Base-by-base conservation (phyloP, 2,113 vertebrate genomes). In the Halcyon senegalensis region DNA sequence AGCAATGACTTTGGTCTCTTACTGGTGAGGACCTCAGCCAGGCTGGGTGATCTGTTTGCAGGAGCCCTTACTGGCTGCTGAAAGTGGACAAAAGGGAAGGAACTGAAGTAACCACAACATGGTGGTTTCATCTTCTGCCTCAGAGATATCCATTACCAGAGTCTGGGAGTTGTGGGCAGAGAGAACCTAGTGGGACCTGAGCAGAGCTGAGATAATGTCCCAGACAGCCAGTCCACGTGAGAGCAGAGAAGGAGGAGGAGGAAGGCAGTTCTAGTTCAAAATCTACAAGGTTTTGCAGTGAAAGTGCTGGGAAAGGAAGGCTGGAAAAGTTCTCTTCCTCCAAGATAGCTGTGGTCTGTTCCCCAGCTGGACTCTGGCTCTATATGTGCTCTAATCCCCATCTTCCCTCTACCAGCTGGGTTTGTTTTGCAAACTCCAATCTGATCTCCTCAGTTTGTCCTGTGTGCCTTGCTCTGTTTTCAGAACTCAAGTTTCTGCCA, bases 151-250 rank as follows among this genome's bases (percentile, higher is more conserved):
- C 73, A 27, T 93, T 91, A 85, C 31, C 60, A 83, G 55, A 78
- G 46, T 58, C 77, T 76, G 84, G 78, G 91, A 93, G 84, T 17
- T 85, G 78, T 2, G 28, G 78, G 85, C 69, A 88, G 68, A 44
- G 70, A 53, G 59, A 93, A 92, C 51, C 85, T 51, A 24, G n/a
- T 33, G 90, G 84, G 79, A 94, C 68, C 46, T 72, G 55, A 89
- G 70, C 53, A 77, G 62, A 58, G 88, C 83, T 95, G 96, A 96
- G 93, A 74, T 94, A 73, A 96, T 93, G 94, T 94, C 94, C 93
- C 88, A 92, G 88, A 81, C 93, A 96, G 84, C 30, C 66, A 53
- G 66, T 37, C 59, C 74, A 51, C 1, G 4, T 2, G 6, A 44
- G 81, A 89, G 69, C 18, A n/a, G 58, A 91, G 89, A 92, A 86